Base-by-base conservation (phyloP, 2,113 vertebrate genomes). In the Percopsis transmontana region DNA sequence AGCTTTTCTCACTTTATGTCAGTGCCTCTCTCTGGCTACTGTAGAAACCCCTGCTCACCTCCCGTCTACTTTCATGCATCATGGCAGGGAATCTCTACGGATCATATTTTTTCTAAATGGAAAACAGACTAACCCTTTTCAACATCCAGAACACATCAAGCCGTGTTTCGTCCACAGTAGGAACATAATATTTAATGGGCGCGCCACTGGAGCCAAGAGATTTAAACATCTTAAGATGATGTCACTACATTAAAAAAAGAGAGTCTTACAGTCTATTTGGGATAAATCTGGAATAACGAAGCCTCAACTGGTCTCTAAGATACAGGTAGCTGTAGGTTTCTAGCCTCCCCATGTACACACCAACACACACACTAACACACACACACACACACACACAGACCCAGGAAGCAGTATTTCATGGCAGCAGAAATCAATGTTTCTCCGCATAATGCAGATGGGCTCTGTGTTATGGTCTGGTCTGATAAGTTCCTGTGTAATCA, bases 121-220 rank as follows among this genome's bases (percentile, higher is more conserved):
- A 71, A 76, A 84, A 80, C 81, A 88, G 72, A 21, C 61, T 76
- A 68, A 85, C 74, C 70, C 68, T 83, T 84, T 76, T 42, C 79
- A 84, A 88, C 80, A 80, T 79, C 77, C 80, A 71, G 58, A 45
- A 79, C 68, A 86, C 73, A 85, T 77, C 57, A 70, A 66, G 72
- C 80, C 59, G 40, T 80, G 68, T 82, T 82, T 84, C 66, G 72
- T 77, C 65, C 19, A 40, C 62, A 77, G 80, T 47, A 63, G 62
- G 15, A 33, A 57, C 20, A 19, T 23, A 66, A 78, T 47, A 61
- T 64, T 53, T 40, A 44, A 54, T 40, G 15, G 42, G 50, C 11
- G 21, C 78, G 70, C 47, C 58, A 67, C 70, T 73, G 68, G 70
- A 70, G 58, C 59, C 64, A 68, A 45, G 75, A 72, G 65, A 71